phyloP scores from a whole-genome alignment of 2,113 vertebrate genomes.

The Dasypus novemcinctus region DNA sequence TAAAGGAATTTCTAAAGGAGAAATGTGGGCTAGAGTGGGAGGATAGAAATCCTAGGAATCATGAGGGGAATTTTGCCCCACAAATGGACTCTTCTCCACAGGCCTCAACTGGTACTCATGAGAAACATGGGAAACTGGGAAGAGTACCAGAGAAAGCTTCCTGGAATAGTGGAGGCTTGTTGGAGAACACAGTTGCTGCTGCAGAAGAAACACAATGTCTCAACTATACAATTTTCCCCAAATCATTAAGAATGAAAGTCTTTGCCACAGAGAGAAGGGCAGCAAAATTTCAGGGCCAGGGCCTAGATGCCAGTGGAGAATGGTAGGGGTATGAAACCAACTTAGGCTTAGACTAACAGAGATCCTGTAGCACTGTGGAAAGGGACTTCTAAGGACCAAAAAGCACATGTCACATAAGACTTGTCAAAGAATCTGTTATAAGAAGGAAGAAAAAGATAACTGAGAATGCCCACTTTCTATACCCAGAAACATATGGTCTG shows the following conservation, averaged over 20 bases:
- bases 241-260: not conserved
- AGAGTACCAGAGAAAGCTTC: not conserved
- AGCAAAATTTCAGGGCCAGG: too few species aligned
- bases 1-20: not conserved
- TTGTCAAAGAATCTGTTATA: not conserved
- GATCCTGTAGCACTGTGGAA: not conserved
- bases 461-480: not conserved
- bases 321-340: not conserved
- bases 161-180: too few species aligned
- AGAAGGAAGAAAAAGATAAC: not conserved
- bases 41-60: not conserved
- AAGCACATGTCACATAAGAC: not conserved
- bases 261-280: not conserved
- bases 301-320: not conserved
- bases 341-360: not conserved
- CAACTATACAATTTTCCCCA: not conserved
- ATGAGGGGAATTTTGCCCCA: not conserved
- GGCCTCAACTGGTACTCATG: not conserved
- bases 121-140: rapidly evolving
- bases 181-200: not conserved
- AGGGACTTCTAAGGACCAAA: not conserved
- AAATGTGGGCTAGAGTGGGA: not conserved
- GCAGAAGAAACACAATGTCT: not conserved
- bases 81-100: not conserved
- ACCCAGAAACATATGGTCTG: not conserved